A percentile compares a stretch with the other conserved stretches of the same genome.
These are phyloP conservation scores for Bombycilla garrulus DNA, from an alignment of 2,113 vertebrate species.

Conservation along the genomic window DNA sequence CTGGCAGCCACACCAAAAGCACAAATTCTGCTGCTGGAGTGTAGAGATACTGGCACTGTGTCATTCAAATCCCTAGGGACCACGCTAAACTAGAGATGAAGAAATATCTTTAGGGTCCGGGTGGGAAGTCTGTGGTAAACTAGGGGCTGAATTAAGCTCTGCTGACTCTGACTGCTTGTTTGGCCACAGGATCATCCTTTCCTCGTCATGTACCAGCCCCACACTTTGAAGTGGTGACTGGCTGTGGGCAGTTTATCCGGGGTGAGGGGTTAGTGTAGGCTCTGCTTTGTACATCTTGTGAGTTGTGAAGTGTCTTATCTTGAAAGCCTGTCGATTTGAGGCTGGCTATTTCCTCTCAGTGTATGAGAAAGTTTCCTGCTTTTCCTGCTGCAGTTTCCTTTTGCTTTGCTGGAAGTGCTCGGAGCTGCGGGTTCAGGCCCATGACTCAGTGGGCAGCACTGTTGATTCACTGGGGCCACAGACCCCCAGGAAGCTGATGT, in stretches of 20 bases:
- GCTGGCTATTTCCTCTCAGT: background rate
- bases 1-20: background rate
- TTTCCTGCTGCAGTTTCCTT: background rate
- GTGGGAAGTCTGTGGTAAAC: background rate
- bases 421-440: background rate
- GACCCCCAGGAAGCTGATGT: background rate
- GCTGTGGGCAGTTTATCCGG: background rate
- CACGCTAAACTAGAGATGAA: background rate
- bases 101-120: background rate
- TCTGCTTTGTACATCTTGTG: background rate
- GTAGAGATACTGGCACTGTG: background rate
- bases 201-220: background rate
- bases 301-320: background rate
- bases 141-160: background rate
- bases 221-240: background rate
- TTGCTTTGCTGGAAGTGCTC: background rate
- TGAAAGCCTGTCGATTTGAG: background rate
- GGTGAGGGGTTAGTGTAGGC: background rate
- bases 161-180: background rate
- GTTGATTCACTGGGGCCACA: background rate
- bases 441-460: background rate
- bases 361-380: background rate
- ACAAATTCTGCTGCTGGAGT: background rate
- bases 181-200: background rate
- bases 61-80: background rate